Evolutionary conservation across 2,888 invertebrate genomes (phyloP), one percentile per base, ranked within the genome.

Genomic region (Teinopalpus imperialis): DNA sequence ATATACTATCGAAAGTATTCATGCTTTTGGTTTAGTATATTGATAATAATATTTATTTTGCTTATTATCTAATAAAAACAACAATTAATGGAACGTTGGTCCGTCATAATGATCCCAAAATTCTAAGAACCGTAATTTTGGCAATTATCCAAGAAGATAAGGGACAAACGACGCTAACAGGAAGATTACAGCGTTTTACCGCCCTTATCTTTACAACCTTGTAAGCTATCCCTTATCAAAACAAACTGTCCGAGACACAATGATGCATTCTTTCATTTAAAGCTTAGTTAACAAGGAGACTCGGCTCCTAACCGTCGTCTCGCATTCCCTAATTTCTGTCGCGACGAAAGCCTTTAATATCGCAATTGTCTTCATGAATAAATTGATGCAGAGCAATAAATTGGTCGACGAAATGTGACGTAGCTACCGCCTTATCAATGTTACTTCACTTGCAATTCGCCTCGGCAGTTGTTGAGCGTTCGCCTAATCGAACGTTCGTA

Each of bases 381-480:
- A 86, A 86, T 86, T 86, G 83, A 80, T 81, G 72, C 77, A 77
- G 81, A 81, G 81, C 81, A 81, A 73, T 82, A 80, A 81, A 86
- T 70, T 81, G 78, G 68, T 60, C 69, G 78, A 79, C 80, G 77
- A 79, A 46, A 29, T 41, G 71, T 82, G 81, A 79, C 77, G 79
- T 57, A 50, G 53, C 54, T 54, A 52, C 49, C 41, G 54, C 69
- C 74, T 85, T 87, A 86, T 86, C 86, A 81, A 83, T 80, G 79
- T 67, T 68, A 73, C 70, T 75, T 70, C 70, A 63, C 68, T 75
- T 72, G 69, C 68, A 59, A 65, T 63, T 57, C 55, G 60, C 66
- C 69, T 66, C 74, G 73, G 67, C 82, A 86, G 85, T 86, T 66
- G 66, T 54, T 56, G 59, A 59, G 62, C 68, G 68, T 56, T 64